Evolutionary conservation across 1,140 invertebrate species (phyloP).

Genomic region (Dinoponera quadriceps): DNA sequence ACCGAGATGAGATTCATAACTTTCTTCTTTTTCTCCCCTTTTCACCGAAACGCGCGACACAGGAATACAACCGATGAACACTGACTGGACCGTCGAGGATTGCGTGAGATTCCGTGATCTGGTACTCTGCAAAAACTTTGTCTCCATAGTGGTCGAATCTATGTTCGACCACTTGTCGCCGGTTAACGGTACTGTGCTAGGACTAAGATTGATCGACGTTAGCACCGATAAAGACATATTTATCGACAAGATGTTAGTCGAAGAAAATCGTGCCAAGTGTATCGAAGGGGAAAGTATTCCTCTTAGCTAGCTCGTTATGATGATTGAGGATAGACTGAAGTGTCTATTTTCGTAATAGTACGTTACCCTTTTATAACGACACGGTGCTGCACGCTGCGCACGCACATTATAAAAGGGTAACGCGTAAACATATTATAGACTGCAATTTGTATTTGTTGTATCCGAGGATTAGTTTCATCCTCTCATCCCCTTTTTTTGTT

Average conservation of each 20-base stretch:
- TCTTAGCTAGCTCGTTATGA: conserved; percentile 18
- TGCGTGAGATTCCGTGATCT: conserved; percentile 87
- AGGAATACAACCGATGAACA: conserved; percentile 86
- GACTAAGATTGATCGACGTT: conserved; percentile 86
- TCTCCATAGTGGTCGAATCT: conserved; percentile 85
- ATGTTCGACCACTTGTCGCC: conserved; percentile 84
- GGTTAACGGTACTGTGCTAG: conserved; percentile 83
- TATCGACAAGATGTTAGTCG: conserved; percentile 85
- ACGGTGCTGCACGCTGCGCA: not conserved
- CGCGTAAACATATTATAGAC: not conserved
- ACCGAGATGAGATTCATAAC: conserved; percentile 13
- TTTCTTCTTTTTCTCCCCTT: conserved; percentile 5
- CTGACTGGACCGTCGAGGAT: conserved; percentile 87
- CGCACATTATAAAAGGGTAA: not conserved
- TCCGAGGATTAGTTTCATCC: too few species aligned
- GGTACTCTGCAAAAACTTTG: conserved; percentile 86
- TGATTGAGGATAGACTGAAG: not conserved
- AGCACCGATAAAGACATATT: conserved; percentile 85
- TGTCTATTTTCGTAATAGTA: conserved; percentile 22
- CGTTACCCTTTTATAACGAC: not conserved
- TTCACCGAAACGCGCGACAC: conserved; percentile 34
- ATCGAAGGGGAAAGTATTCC: not conserved
- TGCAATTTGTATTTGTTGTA: too few species aligned
- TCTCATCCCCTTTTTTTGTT: not conserved
- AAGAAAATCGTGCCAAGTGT: conserved; percentile 83